These are phyloP conservation scores for Lanistes nyassanus DNA, from an alignment of 1,140 invertebrate species.

Conservation along the genomic window DNA sequence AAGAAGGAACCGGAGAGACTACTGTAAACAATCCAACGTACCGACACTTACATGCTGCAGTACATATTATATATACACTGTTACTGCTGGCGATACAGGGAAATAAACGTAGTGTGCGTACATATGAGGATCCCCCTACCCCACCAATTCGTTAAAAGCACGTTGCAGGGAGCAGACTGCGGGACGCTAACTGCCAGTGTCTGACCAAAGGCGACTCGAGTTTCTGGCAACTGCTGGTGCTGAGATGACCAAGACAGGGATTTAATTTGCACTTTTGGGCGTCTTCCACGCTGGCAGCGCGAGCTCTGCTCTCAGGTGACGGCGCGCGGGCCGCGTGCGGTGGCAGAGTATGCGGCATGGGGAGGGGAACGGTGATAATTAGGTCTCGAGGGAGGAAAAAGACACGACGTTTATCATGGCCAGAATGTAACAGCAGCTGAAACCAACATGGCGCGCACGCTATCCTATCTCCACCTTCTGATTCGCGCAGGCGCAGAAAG, in stretches of 20 bases:
- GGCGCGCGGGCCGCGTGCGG: background rate
- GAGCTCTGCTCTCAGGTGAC: background rate
- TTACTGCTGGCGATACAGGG: too few relatives aligned
- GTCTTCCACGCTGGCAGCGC: background rate
- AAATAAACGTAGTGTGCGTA: too few relatives aligned
- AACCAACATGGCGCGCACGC: conserved; percentile 5
- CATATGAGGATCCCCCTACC: too few relatives aligned
- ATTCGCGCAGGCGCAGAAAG: background rate
- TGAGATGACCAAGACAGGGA: conserved; percentile 2
- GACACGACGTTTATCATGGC: conserved; percentile 8
- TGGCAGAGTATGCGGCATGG: background rate
- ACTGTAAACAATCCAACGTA: too few relatives aligned
- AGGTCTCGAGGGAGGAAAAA: conserved; percentile 6
- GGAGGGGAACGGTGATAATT: conserved; percentile 2
- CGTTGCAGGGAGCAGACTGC: too few relatives aligned
- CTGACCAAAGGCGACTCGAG: too few relatives aligned
- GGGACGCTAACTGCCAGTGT: too few relatives aligned
- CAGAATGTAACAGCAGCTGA: conserved; percentile 8
- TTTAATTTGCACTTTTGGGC: conserved; percentile 7
- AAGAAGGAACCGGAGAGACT: too few relatives aligned
- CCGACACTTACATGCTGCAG: too few relatives aligned
- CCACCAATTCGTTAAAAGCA: too few relatives aligned
- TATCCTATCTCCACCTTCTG: background rate
- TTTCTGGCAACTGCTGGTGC: too few relatives aligned
- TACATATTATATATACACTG: too few relatives aligned